These are phyloP conservation scores for Lepilemur ruficaudatus DNA, from an alignment of 2,797 vertebrate species.

Conservation along the genomic window DNA sequence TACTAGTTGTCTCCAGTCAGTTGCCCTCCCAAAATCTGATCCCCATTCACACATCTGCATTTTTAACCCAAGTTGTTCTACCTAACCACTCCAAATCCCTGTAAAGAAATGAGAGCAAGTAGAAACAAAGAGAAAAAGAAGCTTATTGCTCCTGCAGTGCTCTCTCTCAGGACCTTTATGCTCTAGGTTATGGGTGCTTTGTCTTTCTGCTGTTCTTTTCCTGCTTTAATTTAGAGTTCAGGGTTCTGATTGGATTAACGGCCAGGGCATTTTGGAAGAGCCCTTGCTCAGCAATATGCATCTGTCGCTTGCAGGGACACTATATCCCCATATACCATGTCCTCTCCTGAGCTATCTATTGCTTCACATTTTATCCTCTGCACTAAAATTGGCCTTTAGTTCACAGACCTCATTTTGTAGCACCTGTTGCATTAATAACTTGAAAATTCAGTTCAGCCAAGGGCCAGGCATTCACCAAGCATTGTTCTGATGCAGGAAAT, in stretches of 20 bases:
- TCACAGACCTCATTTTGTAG: conserved; percentile 53
- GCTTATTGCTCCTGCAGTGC: neutral
- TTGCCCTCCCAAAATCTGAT: neutral
- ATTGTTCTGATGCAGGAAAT: conserved; percentile 32
- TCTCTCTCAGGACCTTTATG: neutral
- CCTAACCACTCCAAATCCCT: neutral
- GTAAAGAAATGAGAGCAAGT: neutral
- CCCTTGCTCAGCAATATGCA: neutral
- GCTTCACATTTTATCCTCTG: conserved; percentile 46
- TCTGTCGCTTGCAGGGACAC: conserved; percentile 10
- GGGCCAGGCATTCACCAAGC: neutral
- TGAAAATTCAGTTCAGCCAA: conserved; percentile 36
- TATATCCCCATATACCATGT: neutral
- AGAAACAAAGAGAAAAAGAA: neutral
- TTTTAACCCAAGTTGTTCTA: neutral
- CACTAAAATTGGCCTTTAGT: conserved; percentile 54
- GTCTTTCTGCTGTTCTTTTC: neutral
- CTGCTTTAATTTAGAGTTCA: conserved; percentile 44
- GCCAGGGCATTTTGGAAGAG: neutral
- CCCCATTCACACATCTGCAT: neutral
- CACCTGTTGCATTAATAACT: conserved; percentile 57
- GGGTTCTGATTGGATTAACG: neutral
- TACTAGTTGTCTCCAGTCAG: neutral
- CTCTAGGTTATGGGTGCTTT: neutral
- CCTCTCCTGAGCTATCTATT: conserved; percentile 36